phyloP scores from a whole-genome alignment of 2,113 vertebrate species.

The Tichodroma muraria region DNA sequence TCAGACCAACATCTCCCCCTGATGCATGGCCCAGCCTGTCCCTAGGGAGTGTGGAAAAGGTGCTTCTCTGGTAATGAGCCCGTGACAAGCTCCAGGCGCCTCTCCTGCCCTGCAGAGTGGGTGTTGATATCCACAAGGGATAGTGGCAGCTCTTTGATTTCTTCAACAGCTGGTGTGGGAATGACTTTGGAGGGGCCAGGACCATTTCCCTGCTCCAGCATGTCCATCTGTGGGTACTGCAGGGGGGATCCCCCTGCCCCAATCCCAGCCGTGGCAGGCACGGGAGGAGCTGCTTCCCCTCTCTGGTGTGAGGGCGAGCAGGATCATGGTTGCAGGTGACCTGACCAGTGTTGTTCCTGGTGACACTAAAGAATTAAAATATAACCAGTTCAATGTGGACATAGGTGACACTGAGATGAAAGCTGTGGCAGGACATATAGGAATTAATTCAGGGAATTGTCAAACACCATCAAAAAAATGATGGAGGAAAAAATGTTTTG shows the following conservation, averaged over 20 bases:
- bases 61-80: not conserved
- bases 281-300: accelerated
- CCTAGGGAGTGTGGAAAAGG: accelerated
- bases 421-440: not conserved
- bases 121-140: not conserved
- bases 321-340: accelerated
- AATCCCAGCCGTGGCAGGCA: accelerated
- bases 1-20: not conserved
- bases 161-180: not conserved
- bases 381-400: not conserved
- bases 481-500: not conserved
- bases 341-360: not conserved
- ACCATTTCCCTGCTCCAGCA: not conserved
- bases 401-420: not conserved
- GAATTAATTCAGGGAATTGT: not conserved
- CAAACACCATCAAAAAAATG: accelerated
- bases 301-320: accelerated
- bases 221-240: accelerated
- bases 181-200: not conserved
- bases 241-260: not conserved
- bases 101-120: accelerated
- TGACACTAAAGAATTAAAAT: not conserved
- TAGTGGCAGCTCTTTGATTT: not conserved
- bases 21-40: not conserved
- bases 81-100: not conserved